Base-by-base conservation (phyloP, 1,140 invertebrate species). In the Vanessa atalanta region DNA sequence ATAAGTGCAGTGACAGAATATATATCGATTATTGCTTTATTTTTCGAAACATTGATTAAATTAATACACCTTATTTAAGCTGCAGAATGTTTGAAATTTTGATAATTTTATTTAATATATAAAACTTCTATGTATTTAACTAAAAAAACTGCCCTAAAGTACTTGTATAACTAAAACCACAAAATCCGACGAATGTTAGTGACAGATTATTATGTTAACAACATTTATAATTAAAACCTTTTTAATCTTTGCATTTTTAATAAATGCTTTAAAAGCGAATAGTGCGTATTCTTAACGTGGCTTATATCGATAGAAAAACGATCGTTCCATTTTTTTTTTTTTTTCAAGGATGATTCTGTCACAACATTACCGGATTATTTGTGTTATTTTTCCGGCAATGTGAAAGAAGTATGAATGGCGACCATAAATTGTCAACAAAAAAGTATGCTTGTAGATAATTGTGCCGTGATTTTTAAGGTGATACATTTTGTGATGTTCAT, bases 401-500 rank as follows among this genome's bases (percentile, higher is more conserved):
- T 55, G n/a, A n/a, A 12, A 48, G 31, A 55, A 16, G 15, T n/a
- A 70, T 48, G 50, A 48, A 48, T 70, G 55, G 47, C 12, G 50
- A 47, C 16, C 47, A 48, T 31, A n/a, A 26, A 47, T 61, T 55
- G 53, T 70, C 69, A 48, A 31, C 50, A 37, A 43, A 43, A 26
- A 71, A 51, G 57, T 23, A 16, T 63, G 60, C 26, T 43, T 70
- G 57, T 63, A 63, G 43, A 63, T 63, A 63, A 63, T 68, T 67
- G 65, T 43, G 31, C 55, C 71, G 72, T 68, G 50, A 64, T 61
- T 73, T 47, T 53, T 23, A 53, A 48, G 48, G 81, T 81, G 78
- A 83, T 81, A 84, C 71, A 66, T 79, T 79, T 74, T 83, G 82
- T 82, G 80, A 83, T 81, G 73, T 78, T 79, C 77, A 76, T 74